Conservation (phyloP, 2,113 vertebrate genomes). For the Irena cyanogastra region DNA sequence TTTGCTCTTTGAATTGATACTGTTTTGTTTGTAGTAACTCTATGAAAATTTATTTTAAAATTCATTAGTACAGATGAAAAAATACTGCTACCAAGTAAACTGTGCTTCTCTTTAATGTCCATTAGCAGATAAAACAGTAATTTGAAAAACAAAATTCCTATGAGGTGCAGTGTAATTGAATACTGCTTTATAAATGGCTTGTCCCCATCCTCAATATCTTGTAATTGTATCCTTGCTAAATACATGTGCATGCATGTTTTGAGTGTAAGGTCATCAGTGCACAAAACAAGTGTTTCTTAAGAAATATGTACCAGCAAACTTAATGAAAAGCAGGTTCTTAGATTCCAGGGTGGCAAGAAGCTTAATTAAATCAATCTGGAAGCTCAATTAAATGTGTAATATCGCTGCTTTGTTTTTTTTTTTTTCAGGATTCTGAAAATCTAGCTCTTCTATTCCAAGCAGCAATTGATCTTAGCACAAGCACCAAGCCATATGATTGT, state of each 20-base stretch:
- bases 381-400: not conserved
- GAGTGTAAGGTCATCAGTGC: not conserved
- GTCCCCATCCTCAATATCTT: not conserved
- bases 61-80: not conserved
- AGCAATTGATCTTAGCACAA: slow-evolving; percentile 87
- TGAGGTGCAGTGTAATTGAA: not conserved
- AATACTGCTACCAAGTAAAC: not conserved
- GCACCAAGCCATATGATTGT: slow-evolving; percentile 91
- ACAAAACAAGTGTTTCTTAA: not conserved
- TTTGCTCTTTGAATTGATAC: not conserved
- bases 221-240: not conserved
- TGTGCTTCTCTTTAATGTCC: not conserved
- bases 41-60: not conserved
- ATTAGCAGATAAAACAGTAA: not conserved
- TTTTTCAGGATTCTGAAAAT: slow-evolving; percentile 70
- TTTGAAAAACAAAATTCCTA: not conserved
- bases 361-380: not conserved
- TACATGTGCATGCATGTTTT: not conserved
- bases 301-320: not conserved
- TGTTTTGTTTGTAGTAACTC: not conserved
- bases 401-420: not conserved
- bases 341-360: not conserved
- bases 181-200: not conserved
- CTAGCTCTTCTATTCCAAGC: slow-evolving; percentile 76
- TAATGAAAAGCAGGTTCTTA: not conserved